A percentile compares a stretch with the other conserved stretches of the same genome.
Conservation (phyloP, 2,888 invertebrate genomes). For the Athetis lepigone region DNA sequence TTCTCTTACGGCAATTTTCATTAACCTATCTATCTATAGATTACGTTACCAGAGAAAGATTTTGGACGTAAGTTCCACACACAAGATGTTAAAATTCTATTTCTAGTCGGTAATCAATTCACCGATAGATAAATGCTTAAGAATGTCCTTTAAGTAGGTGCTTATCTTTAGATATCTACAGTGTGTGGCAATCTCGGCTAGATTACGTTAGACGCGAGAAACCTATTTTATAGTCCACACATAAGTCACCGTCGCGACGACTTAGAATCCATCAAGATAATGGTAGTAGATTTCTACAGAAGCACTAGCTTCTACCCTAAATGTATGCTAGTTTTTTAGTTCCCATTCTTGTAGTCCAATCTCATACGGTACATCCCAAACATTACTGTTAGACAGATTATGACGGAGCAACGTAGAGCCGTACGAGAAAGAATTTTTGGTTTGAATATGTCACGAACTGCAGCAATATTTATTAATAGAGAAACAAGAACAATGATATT, state of each 20-base stretch:
- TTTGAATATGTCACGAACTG: not conserved
- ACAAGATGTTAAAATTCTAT: too few relatives aligned
- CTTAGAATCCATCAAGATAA: slow-evolving; percentile 68
- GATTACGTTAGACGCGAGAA: slow-evolving; percentile 65
- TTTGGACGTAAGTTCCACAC: too few relatives aligned
- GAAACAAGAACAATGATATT: not conserved
- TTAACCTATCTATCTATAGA: too few relatives aligned
- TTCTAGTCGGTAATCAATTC: too few relatives aligned
- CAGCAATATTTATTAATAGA: not conserved
- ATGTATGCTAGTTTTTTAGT: slow-evolving; percentile 58
- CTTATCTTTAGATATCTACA: slow-evolving; percentile 8
- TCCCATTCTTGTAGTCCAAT: not conserved
- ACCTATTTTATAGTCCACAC: slow-evolving; percentile 62
- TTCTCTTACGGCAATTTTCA: too few relatives aligned
- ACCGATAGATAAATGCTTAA: too few relatives aligned
- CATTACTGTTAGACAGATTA: not conserved
- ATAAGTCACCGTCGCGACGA: slow-evolving; percentile 63
- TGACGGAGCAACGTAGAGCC: too few relatives aligned
- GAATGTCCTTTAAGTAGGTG: too few relatives aligned
- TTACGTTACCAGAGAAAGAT: too few relatives aligned
- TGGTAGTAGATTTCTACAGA: slow-evolving; percentile 68
- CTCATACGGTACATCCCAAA: not conserved
- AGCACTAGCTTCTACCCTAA: slow-evolving; percentile 28
- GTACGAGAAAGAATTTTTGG: too few relatives aligned
- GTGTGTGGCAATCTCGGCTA: slow-evolving; percentile 69